phyloP scores from a whole-genome alignment of 2,888 invertebrate species.

The Linyphia triangularis region DNA sequence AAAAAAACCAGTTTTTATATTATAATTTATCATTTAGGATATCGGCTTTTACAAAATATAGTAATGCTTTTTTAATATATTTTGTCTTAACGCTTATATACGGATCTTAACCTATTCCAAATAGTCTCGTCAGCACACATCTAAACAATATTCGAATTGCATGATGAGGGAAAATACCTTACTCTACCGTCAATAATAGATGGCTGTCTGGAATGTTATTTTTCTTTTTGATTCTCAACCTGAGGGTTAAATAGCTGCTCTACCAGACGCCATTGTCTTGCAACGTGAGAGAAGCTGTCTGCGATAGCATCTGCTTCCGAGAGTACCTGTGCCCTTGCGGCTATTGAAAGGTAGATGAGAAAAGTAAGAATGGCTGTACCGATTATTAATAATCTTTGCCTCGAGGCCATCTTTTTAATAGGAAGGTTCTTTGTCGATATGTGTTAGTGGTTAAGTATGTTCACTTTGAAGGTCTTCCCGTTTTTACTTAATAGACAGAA shows the following conservation, averaged over 20 bases:
- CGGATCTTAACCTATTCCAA: too few species aligned
- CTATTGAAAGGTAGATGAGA: not conserved
- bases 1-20: too few species aligned
- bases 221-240: not conserved
- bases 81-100: too few species aligned
- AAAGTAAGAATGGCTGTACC: not conserved
- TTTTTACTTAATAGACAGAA: not conserved
- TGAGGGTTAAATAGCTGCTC: slow-evolving; percentile 30
- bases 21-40: too few species aligned
- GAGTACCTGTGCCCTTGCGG: not conserved
- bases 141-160: not conserved
- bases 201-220: not conserved
- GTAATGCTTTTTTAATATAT: too few species aligned
- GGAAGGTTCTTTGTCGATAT: slow-evolving; percentile 9
- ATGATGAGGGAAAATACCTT: not conserved
- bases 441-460: slow-evolving; percentile 52
- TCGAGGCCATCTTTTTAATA: not conserved
- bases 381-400: slow-evolving; percentile 43
- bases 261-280: slow-evolving; percentile 58
- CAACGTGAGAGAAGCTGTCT: slow-evolving; percentile 38
- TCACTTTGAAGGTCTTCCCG: slow-evolving; percentile 15
- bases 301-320: slow-evolving; percentile 63
- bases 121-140: not conserved
- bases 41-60: too few species aligned
- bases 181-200: not conserved